Conservation (phyloP, 1,140 invertebrate species). For the Acromyrmex echinatior region DNA sequence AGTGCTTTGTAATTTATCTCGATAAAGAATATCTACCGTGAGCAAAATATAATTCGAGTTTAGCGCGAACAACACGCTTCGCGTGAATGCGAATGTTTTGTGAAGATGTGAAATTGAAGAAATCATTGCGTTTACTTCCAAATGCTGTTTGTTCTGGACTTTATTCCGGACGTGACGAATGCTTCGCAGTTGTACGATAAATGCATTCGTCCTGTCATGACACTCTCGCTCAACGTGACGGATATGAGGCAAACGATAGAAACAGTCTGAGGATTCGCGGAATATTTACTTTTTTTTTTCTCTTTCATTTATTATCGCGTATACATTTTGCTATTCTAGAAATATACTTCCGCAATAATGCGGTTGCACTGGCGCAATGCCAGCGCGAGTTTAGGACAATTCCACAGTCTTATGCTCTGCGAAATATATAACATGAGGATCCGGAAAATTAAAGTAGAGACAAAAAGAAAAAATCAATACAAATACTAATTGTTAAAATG, state of each 20-base stretch:
- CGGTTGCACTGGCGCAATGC: constrained; percentile 49
- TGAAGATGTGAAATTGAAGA: constrained; percentile 20
- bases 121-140: background rate
- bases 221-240: background rate
- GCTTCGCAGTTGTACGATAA: background rate
- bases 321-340: constrained; percentile 7
- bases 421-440: constrained; percentile 19
- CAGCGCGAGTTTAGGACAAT: constrained; percentile 24
- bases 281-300: background rate
- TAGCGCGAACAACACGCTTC: constrained; percentile 3
- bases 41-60: background rate
- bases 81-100: background rate
- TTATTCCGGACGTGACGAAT: constrained; percentile 12
- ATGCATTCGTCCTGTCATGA: background rate
- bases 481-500: background rate
- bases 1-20: background rate
- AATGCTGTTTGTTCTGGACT: background rate
- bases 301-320: background rate
- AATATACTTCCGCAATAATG: constrained; percentile 46
- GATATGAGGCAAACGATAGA: background rate
- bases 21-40: background rate
- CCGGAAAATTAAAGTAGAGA: background rate
- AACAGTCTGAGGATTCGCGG: background rate
- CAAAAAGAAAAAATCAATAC: background rate
- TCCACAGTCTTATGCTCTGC: constrained; percentile 4